Base-by-base conservation (phyloP, 2,113 vertebrate species). In the Neotragus pygmaeus region DNA sequence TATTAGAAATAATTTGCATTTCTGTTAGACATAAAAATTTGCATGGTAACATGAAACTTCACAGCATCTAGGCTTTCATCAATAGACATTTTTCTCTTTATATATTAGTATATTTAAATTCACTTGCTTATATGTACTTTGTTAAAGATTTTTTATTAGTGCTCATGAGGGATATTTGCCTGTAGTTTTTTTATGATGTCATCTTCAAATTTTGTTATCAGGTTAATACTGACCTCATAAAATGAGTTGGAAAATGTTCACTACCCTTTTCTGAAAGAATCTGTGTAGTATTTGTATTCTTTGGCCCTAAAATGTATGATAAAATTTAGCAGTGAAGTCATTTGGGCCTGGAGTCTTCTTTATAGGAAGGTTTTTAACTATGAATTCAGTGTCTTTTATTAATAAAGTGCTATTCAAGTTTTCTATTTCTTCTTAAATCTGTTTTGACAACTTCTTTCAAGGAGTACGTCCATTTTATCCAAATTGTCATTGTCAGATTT, bases 11-110 rank as follows among this genome's bases (percentile, higher is more conserved):
- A 8, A 93, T 87, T 94, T 87, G 47, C 21, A 58, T 60, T 94
- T 96, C 78, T 92, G 1, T 92, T 97, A 89, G 43, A 82, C 39
- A 78, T 12, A 94, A 90, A 80, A 85, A 77, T 91, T 49, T 95
- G 30, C 49, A 55, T 39, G 19, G 80, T 92, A 53, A 57, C 21
- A 10, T 95, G 62, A 80, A 94, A 87, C 21, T 82, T 94, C 39
- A 58, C 13, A 47, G 23, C 19, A 12, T 45, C 73, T 96, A 39
- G 45, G 33, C 39, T 28, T 80, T 77, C 6, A 45, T 51, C 19
- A 77, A 9, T 23, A 75, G 55, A 19, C 49, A 33, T 86, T 86
- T 30, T 47, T 93, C 25, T 86, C 70, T 33, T 77, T 62, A 49
- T 75, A 15, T 85, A 36, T 85, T 85, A 39, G n/a, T 62, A 12